Evolutionary conservation across 2,113 vertebrate species (phyloP).

Genomic region (Lynx canadensis): DNA sequence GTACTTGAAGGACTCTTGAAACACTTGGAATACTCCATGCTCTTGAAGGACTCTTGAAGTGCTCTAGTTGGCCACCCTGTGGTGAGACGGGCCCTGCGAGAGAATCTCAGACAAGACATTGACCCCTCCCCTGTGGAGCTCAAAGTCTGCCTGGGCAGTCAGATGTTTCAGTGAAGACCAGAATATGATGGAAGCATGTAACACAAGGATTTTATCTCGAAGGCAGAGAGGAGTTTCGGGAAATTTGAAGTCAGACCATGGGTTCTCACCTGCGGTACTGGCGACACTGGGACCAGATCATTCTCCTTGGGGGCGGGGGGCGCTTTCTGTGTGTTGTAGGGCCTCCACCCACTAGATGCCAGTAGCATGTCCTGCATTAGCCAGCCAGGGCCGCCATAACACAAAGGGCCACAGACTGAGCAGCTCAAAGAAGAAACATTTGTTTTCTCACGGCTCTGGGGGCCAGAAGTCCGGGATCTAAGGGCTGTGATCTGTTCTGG

Average conservation of each 20-base stretch:
- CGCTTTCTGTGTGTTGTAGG: neutral
- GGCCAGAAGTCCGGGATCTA: neutral
- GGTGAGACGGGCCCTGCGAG: neutral
- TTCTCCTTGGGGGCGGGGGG: neutral
- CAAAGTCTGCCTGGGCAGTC: neutral
- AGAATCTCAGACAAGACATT: neutral
- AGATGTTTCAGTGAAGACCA: neutral
- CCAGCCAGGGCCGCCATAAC: neutral
- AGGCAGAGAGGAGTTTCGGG: neutral
- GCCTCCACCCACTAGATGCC: neutral
- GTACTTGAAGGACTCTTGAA: neutral
- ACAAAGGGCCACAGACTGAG: neutral
- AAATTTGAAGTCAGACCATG: neutral
- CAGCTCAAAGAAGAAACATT: neutral
- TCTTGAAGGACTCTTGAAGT: neutral
- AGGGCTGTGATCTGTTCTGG: neutral
- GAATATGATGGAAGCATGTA: neutral
- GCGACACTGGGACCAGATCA: rapidly evolving
- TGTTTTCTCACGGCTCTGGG: neutral
- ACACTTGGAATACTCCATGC: neutral
- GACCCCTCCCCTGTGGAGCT: neutral
- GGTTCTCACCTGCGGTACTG: neutral
- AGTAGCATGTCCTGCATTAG: neutral
- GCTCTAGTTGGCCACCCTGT: neutral
- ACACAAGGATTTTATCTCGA: neutral